Conservation (phyloP, 2,888 invertebrate genomes). For the Zhengitettix transpicula region DNA sequence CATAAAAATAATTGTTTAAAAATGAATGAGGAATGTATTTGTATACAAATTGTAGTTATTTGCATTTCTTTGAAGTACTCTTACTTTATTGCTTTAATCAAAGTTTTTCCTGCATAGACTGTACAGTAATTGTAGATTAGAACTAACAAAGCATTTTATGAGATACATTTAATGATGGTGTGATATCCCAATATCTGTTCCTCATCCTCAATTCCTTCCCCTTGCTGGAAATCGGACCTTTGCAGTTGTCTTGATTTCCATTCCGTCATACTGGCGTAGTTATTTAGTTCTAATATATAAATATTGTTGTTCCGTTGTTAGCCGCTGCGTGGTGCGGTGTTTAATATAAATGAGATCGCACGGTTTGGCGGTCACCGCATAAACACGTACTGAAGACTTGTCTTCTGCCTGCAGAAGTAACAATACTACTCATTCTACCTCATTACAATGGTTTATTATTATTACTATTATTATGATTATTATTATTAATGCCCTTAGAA, state of each 20-base stretch:
- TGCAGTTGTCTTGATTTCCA: no score
- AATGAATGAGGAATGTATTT: no score
- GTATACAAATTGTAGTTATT: no score
- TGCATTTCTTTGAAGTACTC: no score
- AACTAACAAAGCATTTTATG: conserved; percentile 4
- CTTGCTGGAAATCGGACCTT: no score
- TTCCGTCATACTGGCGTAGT: conserved; percentile 2
- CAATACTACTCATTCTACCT: conserved; percentile 14
- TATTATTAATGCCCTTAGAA: conserved; percentile 7
- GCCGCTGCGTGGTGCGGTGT: conserved; percentile 4
- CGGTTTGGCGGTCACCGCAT: conserved; percentile 4
- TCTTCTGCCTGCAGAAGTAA: conserved; percentile 9
- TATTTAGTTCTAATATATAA: conserved; percentile 9
- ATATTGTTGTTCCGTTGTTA: conserved; percentile 4
- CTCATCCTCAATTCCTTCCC: neutral
- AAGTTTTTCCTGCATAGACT: no score
- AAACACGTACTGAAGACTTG: conserved; percentile 10
- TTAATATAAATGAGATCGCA: neutral
- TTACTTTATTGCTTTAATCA: no score
- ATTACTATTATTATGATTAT: conserved; percentile 1
- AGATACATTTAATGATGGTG: conserved; percentile 2
- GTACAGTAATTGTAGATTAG: neutral
- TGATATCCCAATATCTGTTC: conserved; percentile 1
- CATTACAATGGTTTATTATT: conserved; percentile 12
- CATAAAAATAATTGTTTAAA: conserved; percentile 6